Conservation (phyloP, 2,113 vertebrate genomes). For the Plotosus lineatus region DNA sequence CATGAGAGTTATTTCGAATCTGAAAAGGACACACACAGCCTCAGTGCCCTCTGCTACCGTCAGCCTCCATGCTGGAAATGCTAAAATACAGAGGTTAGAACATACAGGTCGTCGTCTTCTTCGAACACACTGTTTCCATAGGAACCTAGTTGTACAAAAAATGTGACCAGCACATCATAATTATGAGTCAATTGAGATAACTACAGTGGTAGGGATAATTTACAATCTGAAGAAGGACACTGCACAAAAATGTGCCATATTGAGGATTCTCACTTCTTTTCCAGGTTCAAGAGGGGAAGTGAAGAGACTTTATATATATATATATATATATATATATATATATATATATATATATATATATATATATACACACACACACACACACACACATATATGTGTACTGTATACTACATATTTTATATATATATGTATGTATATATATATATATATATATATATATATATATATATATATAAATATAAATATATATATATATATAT, state of each 20-base stretch:
- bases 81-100: neutral
- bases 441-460: too few relatives aligned
- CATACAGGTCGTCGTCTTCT: constrained; percentile 1
- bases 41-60: constrained; percentile 5
- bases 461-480: too few relatives aligned
- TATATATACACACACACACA: too few relatives aligned
- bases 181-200: constrained; percentile 15
- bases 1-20: constrained; percentile 17
- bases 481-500: too few relatives aligned
- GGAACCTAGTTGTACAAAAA: constrained; percentile 46
- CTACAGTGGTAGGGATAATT: neutral
- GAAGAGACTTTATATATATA: too few relatives aligned
- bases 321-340: too few relatives aligned
- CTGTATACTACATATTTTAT: too few relatives aligned
- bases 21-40: neutral
- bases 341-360: too few relatives aligned
- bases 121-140: constrained; percentile 44
- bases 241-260: neutral
- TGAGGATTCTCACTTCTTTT: neutral
- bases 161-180: constrained; percentile 25
- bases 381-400: too few relatives aligned
- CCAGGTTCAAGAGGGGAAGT: too few relatives aligned
- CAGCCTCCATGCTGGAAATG: neutral
- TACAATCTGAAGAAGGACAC: constrained; percentile 16
- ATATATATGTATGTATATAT: too few relatives aligned